A percentile compares a stretch with the other conserved stretches of the same genome.
These are phyloP conservation scores for Heliconius aoede DNA, from an alignment of 2,888 invertebrate species.

Conservation along the genomic window DNA sequence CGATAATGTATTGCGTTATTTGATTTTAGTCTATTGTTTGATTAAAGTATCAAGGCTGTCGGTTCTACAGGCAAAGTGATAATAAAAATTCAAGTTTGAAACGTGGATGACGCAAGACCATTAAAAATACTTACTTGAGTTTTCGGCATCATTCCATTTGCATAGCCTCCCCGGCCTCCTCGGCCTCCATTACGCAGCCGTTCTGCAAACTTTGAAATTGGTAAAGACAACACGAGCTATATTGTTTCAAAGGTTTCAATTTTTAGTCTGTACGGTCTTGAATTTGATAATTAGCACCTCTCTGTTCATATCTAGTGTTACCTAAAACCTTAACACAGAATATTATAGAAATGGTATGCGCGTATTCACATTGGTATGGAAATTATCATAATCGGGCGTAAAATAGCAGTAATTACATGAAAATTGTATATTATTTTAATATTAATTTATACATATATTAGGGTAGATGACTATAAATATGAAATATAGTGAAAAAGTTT, in stretches of 20 bases:
- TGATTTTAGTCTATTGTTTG: conserved; percentile 82
- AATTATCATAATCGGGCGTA: neutral
- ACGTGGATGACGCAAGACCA: conserved; percentile 82
- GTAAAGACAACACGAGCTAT: conserved; percentile 78
- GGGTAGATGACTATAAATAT: neutral
- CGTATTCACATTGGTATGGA: neutral
- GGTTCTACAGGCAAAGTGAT: conserved; percentile 80
- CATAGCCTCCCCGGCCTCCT: conserved; percentile 77
- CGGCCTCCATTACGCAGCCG: conserved; percentile 81
- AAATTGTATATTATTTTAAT: neutral
- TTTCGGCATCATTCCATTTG: conserved; percentile 82
- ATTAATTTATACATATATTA: neutral
- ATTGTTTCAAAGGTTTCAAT: conserved; percentile 83
- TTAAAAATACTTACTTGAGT: conserved; percentile 79
- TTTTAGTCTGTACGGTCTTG: conserved; percentile 78
- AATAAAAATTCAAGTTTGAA: conserved; percentile 84
- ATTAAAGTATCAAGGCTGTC: conserved; percentile 82
- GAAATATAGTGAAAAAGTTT: neutral
- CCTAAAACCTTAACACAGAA: conserved; percentile 3
- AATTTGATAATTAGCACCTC: conserved; percentile 83
- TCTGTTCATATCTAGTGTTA: conserved; percentile 59
- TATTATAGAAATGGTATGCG: conserved; percentile 14
- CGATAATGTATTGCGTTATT: conserved; percentile 76
- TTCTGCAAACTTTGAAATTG: conserved; percentile 83
- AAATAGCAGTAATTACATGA: neutral